phyloP scores from a whole-genome alignment of 1,140 invertebrate species.

The Microplitis mediator region DNA sequence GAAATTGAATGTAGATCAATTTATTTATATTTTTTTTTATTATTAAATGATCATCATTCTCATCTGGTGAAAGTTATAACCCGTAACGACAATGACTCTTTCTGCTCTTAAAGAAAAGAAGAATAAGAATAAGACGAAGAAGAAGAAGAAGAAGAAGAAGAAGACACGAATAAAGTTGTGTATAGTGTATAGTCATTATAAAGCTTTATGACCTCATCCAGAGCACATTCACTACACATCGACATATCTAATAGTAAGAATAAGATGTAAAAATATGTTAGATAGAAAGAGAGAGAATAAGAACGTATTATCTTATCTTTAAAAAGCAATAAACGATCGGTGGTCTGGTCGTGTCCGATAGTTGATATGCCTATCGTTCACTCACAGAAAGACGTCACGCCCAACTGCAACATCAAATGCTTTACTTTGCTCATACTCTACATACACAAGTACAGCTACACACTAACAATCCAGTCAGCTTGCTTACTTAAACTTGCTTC shows the following conservation, averaged over 20 bases:
- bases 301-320: constrained; percentile 26
- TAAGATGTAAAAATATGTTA: not conserved
- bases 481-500: constrained; percentile 14
- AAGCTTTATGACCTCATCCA: not conserved
- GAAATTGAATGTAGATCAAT: constrained; percentile 16
- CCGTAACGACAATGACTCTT: constrained; percentile 4
- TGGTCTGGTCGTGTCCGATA: constrained; percentile 15
- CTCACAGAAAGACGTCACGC: constrained; percentile 11
- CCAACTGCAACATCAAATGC: not conserved
- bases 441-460: no score
- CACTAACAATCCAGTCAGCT: not conserved
- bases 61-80: constrained; percentile 25
- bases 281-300: not conserved
- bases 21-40: not conserved
- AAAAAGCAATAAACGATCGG: constrained; percentile 22
- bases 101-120: not conserved
- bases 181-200: not conserved
- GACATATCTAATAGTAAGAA: not conserved
- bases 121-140: no score
- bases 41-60: constrained; percentile 18
- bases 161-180: not conserved
- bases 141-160: not conserved
- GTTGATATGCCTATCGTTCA: constrained; percentile 20
- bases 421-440: not conserved
- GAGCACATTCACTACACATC: not conserved